Percentiles rank a stretch among this genome's conserved stretches.
Conservation (phyloP, 2,888 invertebrate species). For the Pseudeuparius sepicola region DNA sequence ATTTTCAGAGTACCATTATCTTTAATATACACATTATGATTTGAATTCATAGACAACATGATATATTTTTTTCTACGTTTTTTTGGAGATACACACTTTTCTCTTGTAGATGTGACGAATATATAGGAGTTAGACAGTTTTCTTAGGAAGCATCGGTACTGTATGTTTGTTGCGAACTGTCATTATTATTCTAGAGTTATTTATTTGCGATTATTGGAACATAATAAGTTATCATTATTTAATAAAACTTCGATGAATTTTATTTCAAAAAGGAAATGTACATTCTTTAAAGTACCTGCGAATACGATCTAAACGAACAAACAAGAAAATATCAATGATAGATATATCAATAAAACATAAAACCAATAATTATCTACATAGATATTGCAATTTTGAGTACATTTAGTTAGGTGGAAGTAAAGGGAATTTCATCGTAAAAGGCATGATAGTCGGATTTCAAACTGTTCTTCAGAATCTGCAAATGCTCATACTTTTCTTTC, state of each 20-base stretch:
- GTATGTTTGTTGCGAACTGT: background rate
- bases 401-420: slow-evolving; percentile 3
- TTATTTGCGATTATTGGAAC: slow-evolving; percentile 1
- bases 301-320: background rate
- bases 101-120: slow-evolving; percentile 2
- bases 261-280: slow-evolving; percentile 2
- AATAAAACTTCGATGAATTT: slow-evolving; percentile 2
- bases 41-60: background rate
- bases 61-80: slow-evolving; percentile 1
- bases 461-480: slow-evolving; percentile 6
- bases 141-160: slow-evolving; percentile 3
- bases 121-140: background rate
- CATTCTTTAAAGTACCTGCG: slow-evolving; percentile 2
- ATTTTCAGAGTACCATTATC: slow-evolving; percentile 3
- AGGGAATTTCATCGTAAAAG: slow-evolving; percentile 11
- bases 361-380: slow-evolving; percentile 1
- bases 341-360: background rate
- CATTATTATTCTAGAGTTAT: slow-evolving; percentile 1
- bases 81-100: slow-evolving; percentile 3
- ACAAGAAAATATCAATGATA: too few relatives aligned
- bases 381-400: slow-evolving; percentile 1
- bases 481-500: slow-evolving; percentile 9
- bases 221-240: slow-evolving; percentile 2
- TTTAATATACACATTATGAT: slow-evolving; percentile 2
- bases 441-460: slow-evolving; percentile 7